Evolutionary conservation across 2,797 vertebrate genomes (phyloP), one percentile per base, ranked within the genome.

Genomic region (Eidolon dupreanum): DNA sequence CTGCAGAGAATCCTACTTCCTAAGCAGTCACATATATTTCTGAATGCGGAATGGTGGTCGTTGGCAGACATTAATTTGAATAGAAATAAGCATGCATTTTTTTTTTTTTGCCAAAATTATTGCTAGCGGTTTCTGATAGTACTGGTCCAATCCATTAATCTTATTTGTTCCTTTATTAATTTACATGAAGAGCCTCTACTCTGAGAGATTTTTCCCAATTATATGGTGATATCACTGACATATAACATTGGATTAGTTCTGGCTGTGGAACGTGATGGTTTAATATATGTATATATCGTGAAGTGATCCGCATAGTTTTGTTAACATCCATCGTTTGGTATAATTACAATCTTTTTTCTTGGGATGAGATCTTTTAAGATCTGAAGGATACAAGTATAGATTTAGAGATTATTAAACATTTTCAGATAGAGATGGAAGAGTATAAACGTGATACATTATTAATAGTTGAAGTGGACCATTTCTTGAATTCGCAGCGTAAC

Each of bases 111-210:
- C 20, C 57, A 41, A 28, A 15, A 73, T 53, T 63, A 53, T 9
- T 53, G 41, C 16, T n/a, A 1, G 31, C 7, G 12, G 17, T 28
- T 55, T 77, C 31, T 43, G 22, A 43, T 22, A 5, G 3, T 9
- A 5, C 8, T 26, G 0, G 1, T 2, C 20, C 1, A 6, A 1
- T 68, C 46, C 3, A 12, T 24, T 36, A n/a, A 3, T 63, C 12
- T 33, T n/a, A 51, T 43, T 26, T 78, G 53, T 51, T 65, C 28
- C 13, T 89, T 81, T 79, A 43, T 78, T 51, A 6, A 11, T 53
- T 31, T 65, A 33, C 36, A 10, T 4, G 24, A 46, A 63, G 36
- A 71, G 2, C 10, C 46, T 81, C 17, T 65, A 17, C 22, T 31
- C 66, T 77, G 61, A 73, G 33, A 61, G 22, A 3, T 20, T 26